Evolutionary conservation across 2,113 vertebrate species (phyloP).

Genomic region (Sinocyclocheilus maitianheensis): DNA sequence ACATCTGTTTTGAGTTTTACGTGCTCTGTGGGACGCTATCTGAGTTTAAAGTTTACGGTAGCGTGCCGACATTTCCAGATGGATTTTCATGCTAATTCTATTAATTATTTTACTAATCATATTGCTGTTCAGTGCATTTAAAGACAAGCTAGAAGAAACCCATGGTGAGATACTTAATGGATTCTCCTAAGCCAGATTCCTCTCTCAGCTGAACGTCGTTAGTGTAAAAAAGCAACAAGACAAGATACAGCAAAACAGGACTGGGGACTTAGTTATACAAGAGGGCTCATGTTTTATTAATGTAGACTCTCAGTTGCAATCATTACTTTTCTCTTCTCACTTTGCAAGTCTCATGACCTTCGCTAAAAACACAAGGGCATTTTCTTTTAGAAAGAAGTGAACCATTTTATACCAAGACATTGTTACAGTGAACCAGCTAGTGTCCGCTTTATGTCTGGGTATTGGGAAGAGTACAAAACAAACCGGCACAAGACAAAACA

Average conservation of each 20-base stretch:
- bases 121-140: constrained; percentile 31
- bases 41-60: constrained; percentile 28
- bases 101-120: constrained; percentile 48
- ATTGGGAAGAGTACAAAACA: constrained; percentile 29
- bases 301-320: constrained; percentile 37
- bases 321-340: constrained; percentile 28
- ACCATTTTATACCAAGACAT: constrained; percentile 72
- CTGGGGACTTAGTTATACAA: constrained; percentile 50
- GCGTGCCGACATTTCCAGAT: constrained; percentile 25
- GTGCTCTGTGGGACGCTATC: background rate
- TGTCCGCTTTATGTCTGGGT: constrained; percentile 53
- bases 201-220: constrained; percentile 37
- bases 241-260: constrained; percentile 47
- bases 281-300: constrained; percentile 58
- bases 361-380: constrained; percentile 2
- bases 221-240: constrained; percentile 42
- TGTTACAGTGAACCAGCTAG: constrained; percentile 56
- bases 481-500: constrained; percentile 68
- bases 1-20: background rate
- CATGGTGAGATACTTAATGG: constrained; percentile 44
- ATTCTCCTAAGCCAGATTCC: constrained; percentile 20
- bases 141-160: constrained; percentile 27
- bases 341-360: constrained; percentile 13
- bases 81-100: constrained; percentile 41
- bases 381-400: constrained; percentile 57